phyloP scores from a whole-genome alignment of 2,888 invertebrate species.

The Xylocampa areola region DNA sequence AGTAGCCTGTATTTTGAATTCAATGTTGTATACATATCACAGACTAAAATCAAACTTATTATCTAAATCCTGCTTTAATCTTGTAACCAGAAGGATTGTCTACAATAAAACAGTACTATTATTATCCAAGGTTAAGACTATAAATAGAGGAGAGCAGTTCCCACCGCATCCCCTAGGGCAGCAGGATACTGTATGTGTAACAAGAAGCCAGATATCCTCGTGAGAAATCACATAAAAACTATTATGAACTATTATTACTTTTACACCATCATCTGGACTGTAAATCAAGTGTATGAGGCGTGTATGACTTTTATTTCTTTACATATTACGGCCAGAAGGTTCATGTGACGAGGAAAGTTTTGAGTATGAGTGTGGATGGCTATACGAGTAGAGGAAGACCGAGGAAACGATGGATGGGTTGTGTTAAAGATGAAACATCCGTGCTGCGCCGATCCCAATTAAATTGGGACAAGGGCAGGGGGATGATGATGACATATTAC shows the following conservation, averaged over 20 bases:
- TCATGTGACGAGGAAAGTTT: too few species aligned
- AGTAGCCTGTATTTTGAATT: too few species aligned
- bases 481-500: not conserved
- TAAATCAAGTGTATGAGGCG: constrained; percentile 27
- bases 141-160: constrained; percentile 52
- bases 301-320: constrained; percentile 1
- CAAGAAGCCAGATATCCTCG: constrained; percentile 50
- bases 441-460: too few species aligned
- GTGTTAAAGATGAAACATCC: too few species aligned
- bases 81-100: not conserved
- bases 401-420: too few species aligned
- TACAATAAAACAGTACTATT: constrained; percentile 1
- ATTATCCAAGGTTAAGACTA: constrained; percentile 17
- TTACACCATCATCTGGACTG: constrained; percentile 25
- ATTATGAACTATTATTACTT: constrained; percentile 31
- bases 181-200: constrained; percentile 50
- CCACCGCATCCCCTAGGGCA: constrained; percentile 49
- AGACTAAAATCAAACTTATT: too few species aligned
- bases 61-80: too few species aligned
- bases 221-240: constrained; percentile 54
- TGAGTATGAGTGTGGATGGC: too few species aligned
- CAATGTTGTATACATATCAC: too few species aligned
- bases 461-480: too few species aligned
- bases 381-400: too few species aligned
- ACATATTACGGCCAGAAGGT: too few species aligned